Conservation (phyloP, 1,140 invertebrate genomes). For the Zaprionus tsacasi region DNA sequence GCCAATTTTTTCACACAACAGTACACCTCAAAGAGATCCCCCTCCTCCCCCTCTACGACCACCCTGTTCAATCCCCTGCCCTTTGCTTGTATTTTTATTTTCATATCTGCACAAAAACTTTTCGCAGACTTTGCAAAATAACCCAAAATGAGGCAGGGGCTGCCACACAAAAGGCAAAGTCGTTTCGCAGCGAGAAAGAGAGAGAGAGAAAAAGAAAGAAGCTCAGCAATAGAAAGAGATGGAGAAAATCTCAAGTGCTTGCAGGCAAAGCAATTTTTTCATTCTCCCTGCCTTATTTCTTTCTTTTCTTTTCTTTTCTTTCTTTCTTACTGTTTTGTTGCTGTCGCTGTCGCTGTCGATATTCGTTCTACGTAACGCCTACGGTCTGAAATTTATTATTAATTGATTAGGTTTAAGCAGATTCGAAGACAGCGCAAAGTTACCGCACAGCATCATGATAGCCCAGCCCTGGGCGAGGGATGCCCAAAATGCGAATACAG, state of each 20-base stretch:
- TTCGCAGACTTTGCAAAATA: slow-evolving; percentile 74
- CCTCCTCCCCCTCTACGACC: not conserved
- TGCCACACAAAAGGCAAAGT: slow-evolving; percentile 28
- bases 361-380: slow-evolving; percentile 53
- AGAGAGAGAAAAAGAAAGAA: not conserved
- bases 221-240: not conserved
- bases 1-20: slow-evolving; percentile 80
- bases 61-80: slow-evolving; percentile 12
- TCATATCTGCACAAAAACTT: slow-evolving; percentile 55
- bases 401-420: slow-evolving; percentile 78
- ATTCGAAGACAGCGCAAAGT: slow-evolving; percentile 55
- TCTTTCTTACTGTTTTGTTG: slow-evolving; percentile 1
- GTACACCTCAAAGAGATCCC: slow-evolving; percentile 71
- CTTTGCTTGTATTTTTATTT: slow-evolving; percentile 26
- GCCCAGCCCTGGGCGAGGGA: not conserved
- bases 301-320: not conserved
- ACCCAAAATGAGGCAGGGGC: slow-evolving; percentile 43
- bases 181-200: slow-evolving; percentile 39
- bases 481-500: not conserved
- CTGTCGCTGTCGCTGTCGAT: slow-evolving; percentile 22
- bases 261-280: slow-evolving; percentile 58
- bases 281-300: slow-evolving; percentile 10
- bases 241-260: slow-evolving; percentile 53
- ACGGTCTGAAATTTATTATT: slow-evolving; percentile 72
- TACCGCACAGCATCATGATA: slow-evolving; percentile 15